phyloP scores from a whole-genome alignment of 2,888 invertebrate species.

The Linyphia triangularis region DNA sequence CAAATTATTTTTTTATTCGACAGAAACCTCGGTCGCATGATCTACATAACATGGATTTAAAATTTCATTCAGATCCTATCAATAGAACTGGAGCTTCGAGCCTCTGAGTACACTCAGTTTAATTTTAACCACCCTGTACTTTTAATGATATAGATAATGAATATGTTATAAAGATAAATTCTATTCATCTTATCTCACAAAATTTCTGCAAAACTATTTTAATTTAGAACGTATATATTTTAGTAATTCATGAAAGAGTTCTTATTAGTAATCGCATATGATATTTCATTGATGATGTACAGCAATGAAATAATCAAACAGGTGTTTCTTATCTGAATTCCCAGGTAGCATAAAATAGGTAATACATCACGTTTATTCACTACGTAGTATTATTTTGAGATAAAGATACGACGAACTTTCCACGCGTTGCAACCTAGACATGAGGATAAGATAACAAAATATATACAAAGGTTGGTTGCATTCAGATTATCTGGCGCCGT shows the following conservation, averaged over 20 bases:
- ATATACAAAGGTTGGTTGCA: no score
- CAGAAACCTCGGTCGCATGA: no score
- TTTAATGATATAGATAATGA: neutral
- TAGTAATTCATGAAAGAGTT: neutral
- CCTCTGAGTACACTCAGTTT: no score
- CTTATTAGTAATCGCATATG: neutral
- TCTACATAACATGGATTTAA: no score
- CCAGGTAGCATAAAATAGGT: neutral
- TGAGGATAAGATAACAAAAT: neutral
- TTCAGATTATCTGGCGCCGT: no score
- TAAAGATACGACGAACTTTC: conserved; percentile 37
- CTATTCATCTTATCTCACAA: neutral
- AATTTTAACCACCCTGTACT: no score
- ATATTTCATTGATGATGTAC: neutral
- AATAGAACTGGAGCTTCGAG: no score
- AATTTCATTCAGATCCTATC: no score
- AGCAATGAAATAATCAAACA: neutral
- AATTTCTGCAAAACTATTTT: neutral
- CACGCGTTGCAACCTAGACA: neutral
- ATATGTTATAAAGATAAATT: neutral
- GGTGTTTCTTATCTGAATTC: neutral
- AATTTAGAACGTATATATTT: neutral
- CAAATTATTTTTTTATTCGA: no score
- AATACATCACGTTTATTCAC: neutral
- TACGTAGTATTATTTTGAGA: conserved; percentile 8